Evolutionary conservation across 2,888 invertebrate genomes (phyloP).

Genomic region (Caenorhabditis sp.): DNA sequence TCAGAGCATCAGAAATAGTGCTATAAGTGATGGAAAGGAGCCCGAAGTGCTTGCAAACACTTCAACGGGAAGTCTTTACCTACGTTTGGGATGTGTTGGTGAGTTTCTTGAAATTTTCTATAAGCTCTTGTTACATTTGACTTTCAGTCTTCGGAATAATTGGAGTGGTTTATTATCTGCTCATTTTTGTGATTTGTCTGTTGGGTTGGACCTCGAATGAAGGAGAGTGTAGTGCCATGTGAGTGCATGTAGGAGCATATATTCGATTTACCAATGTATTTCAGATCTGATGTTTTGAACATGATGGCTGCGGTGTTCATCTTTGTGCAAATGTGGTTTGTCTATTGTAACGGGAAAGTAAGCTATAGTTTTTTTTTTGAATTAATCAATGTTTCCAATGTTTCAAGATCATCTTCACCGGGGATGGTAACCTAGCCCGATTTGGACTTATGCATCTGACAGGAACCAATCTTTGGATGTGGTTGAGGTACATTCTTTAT

Average conservation of each 20-base stretch:
- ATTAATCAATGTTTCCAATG: neutral
- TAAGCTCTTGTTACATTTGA: neutral
- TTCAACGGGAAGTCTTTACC: slow-evolving; percentile 76
- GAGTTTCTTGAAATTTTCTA: slow-evolving; percentile 8
- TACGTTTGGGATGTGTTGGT: slow-evolving; percentile 76
- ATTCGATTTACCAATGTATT: neutral
- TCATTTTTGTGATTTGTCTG: slow-evolving; percentile 69
- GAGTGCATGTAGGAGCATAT: too few species aligned
- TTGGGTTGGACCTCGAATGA: slow-evolving; percentile 68
- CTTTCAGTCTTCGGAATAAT: slow-evolving; percentile 75
- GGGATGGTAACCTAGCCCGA: slow-evolving; percentile 71
- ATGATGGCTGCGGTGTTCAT: slow-evolving; percentile 69
- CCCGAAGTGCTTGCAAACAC: slow-evolving; percentile 72
- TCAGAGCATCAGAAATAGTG: slow-evolving; percentile 57
- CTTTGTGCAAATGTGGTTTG: slow-evolving; percentile 78
- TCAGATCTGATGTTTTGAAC: slow-evolving; percentile 67
- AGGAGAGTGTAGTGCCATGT: slow-evolving; percentile 71
- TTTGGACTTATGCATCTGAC: slow-evolving; percentile 75
- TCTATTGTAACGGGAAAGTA: slow-evolving; percentile 77
- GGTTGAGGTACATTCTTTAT: slow-evolving; percentile 75
- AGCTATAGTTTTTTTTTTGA: neutral
- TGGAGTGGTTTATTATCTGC: slow-evolving; percentile 72
- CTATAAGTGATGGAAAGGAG: slow-evolving; percentile 41
- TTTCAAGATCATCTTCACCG: slow-evolving; percentile 73
- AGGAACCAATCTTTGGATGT: slow-evolving; percentile 77